Conservation (phyloP, 2,888 invertebrate genomes). For the Euproctis similis region DNA sequence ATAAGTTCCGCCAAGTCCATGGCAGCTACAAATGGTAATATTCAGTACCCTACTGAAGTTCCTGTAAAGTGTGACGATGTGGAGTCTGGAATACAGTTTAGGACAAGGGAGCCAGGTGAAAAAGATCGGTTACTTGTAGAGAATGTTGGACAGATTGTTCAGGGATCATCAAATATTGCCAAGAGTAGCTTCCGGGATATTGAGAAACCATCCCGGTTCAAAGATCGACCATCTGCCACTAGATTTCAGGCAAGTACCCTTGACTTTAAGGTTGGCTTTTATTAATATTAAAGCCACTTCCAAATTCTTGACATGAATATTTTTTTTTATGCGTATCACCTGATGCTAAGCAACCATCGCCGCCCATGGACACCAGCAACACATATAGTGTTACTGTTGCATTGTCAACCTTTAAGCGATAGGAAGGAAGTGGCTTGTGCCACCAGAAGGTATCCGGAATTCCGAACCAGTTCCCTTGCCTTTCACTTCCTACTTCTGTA, state of each 20-base stretch:
- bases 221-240: constrained; percentile 76
- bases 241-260: constrained; percentile 76
- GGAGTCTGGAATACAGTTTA: constrained; percentile 58
- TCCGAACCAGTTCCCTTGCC: too few relatives aligned
- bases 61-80: constrained; percentile 43
- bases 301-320: too few relatives aligned
- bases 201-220: constrained; percentile 78
- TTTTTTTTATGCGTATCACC: too few relatives aligned
- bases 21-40: constrained; percentile 70
- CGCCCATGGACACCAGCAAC: too few relatives aligned
- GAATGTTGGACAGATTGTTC: constrained; percentile 31
- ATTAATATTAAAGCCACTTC: too few relatives aligned
- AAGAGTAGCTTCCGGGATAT: constrained; percentile 79
- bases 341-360: too few relatives aligned
- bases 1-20: constrained; percentile 72
- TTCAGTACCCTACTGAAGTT: constrained; percentile 57
- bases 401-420: too few relatives aligned
- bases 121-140: constrained; percentile 48
- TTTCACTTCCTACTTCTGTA: too few relatives aligned
- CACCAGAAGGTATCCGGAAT: too few relatives aligned
- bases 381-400: too few relatives aligned
- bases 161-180: constrained; percentile 45
- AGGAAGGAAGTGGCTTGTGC: too few relatives aligned
- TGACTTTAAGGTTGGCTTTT: not conserved
- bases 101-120: constrained; percentile 37